A percentile compares a stretch with the other conserved stretches of the same genome.
phyloP scores from a whole-genome alignment of 2,888 invertebrate genomes.

The Polymixis lichenea region DNA sequence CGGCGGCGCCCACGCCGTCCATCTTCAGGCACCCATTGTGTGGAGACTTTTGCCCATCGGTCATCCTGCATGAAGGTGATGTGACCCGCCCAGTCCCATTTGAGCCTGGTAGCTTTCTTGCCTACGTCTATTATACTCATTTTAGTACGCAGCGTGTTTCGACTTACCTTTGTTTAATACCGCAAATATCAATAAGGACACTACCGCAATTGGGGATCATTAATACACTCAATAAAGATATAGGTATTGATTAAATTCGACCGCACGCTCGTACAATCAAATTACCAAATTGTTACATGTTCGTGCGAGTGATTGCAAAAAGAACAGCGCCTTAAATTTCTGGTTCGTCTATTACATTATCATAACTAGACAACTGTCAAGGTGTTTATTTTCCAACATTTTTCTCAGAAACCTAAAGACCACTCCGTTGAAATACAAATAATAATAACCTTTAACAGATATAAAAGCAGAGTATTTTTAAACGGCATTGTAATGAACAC shows the following conservation, averaged over 20 bases:
- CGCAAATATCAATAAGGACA: too few species aligned
- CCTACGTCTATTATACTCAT: too few species aligned
- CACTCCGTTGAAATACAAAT: slow-evolving; percentile 24
- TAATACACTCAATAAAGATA: background rate
- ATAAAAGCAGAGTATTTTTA: slow-evolving; percentile 28
- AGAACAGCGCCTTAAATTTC: background rate
- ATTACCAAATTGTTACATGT: background rate
- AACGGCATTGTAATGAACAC: slow-evolving; percentile 50
- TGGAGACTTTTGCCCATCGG: too few species aligned
- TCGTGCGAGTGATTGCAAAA: background rate
- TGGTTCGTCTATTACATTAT: background rate
- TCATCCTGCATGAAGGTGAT: too few species aligned
- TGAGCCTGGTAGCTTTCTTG: too few species aligned
- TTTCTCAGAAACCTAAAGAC: background rate
- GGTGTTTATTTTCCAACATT: background rate
- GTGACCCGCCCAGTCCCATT: too few species aligned
- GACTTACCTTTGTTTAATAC: background rate
- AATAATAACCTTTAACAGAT: slow-evolving; percentile 21
- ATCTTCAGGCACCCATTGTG: too few species aligned
- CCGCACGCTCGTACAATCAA: background rate
- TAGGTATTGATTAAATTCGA: background rate
- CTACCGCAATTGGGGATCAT: background rate
- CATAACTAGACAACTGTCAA: background rate
- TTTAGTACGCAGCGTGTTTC: background rate
- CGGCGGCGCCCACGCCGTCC: too few species aligned